A percentile compares a stretch with the other conserved stretches of the same genome.
Conservation (phyloP, 2,113 vertebrate species). For the Entosphenus tridentatus region DNA sequence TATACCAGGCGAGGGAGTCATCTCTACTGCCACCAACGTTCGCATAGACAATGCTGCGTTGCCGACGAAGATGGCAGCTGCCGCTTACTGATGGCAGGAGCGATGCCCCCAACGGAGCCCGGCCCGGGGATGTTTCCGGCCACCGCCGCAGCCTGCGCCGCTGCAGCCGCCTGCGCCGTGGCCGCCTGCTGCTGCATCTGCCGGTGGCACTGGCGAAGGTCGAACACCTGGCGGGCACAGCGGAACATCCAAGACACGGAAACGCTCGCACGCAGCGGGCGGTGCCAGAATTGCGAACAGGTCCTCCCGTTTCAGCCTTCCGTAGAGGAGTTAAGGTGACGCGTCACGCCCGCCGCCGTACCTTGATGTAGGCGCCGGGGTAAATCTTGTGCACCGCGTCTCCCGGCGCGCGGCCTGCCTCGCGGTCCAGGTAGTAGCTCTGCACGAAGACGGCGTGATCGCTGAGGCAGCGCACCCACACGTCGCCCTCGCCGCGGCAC, state of each 20-base stretch:
- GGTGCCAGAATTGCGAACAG: neutral
- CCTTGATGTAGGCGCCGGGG: conserved; percentile 37
- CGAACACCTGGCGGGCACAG: conserved; percentile 25
- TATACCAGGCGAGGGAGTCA: no score
- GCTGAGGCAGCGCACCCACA: conserved; percentile 41
- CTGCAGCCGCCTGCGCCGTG: conserved; percentile 25
- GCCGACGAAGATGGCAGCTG: no score
- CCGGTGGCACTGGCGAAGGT: conserved; percentile 41
- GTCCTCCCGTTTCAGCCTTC: neutral
- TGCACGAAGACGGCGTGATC: conserved; percentile 39
- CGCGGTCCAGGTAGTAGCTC: conserved; percentile 36
- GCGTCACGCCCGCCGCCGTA: conserved; percentile 9
- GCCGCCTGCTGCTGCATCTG: conserved; percentile 47
- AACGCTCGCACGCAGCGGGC: neutral
- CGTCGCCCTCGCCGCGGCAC: conserved; percentile 32
- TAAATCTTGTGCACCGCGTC: conserved; percentile 48
- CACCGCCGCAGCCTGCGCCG: conserved; percentile 25
- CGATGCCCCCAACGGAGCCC: conserved; percentile 22
- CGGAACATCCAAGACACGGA: neutral
- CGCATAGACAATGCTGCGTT: no score
- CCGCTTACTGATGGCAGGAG: conserved; percentile 25
- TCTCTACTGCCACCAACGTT: no score
- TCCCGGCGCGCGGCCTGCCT: conserved; percentile 36
- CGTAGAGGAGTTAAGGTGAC: neutral
- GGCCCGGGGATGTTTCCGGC: conserved; percentile 27